These are phyloP conservation scores for Bombus confusus DNA, from an alignment of 1,140 invertebrate genomes.

Conservation along the genomic window DNA sequence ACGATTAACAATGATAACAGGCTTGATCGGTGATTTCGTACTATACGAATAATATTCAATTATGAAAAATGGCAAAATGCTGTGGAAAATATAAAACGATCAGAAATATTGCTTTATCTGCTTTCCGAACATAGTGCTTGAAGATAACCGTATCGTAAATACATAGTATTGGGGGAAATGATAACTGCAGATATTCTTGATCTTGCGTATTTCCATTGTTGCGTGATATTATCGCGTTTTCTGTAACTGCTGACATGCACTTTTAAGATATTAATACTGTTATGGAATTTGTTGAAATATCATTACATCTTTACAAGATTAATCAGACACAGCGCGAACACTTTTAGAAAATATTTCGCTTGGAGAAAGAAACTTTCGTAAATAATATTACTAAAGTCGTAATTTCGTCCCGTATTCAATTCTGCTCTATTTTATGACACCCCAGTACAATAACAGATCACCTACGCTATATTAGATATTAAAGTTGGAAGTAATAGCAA, in stretches of 20 bases:
- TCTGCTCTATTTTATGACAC: neutral
- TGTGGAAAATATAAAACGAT: neutral
- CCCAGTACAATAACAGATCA: neutral
- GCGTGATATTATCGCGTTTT: too few species aligned
- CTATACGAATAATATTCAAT: neutral
- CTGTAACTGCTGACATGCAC: too few species aligned
- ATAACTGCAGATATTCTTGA: neutral
- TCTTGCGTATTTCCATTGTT: neutral
- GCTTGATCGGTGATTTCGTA: neutral
- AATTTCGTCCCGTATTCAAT: too few species aligned
- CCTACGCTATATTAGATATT: neutral
- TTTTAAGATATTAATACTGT: too few species aligned
- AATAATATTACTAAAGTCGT: too few species aligned
- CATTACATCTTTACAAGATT: too few species aligned
- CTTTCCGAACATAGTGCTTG: neutral
- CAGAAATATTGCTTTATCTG: neutral
- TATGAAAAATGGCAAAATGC: neutral
- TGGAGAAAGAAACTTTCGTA: too few species aligned
- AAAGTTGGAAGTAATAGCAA: neutral
- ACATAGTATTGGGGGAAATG: neutral
- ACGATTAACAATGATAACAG: too few species aligned
- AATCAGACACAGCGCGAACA: too few species aligned
- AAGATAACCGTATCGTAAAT: neutral
- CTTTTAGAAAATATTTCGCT: too few species aligned
- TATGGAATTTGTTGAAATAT: too few species aligned